These are phyloP conservation scores for Brachypteracias leptosomus DNA, from an alignment of 2,113 vertebrate species.

Conservation along the genomic window DNA sequence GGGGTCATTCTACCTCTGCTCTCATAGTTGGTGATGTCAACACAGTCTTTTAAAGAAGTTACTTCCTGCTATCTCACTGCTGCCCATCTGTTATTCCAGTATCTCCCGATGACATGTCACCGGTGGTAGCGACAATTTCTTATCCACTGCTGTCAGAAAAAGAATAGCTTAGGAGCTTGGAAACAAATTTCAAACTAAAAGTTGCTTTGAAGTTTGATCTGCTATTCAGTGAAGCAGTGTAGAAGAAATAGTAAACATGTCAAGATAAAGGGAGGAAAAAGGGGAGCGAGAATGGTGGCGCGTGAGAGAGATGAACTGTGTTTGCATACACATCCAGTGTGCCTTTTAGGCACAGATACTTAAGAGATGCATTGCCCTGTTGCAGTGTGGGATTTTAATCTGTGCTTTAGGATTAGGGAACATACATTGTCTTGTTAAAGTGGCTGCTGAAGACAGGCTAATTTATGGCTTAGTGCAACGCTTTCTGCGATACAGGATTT, in stretches of 20 bases:
- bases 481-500: not conserved
- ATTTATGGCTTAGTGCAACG: not conserved
- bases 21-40: slow-evolving; percentile 49
- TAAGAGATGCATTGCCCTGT: not conserved
- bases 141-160: slow-evolving; percentile 53
- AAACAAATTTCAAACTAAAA: slow-evolving; percentile 62
- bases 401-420: not conserved
- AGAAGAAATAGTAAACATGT: slow-evolving; percentile 50
- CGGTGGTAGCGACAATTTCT: slow-evolving; percentile 52
- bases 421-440: not conserved
- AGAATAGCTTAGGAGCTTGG: slow-evolving; percentile 45
- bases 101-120: slow-evolving; percentile 55
- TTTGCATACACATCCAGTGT: not conserved
- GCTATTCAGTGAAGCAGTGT: slow-evolving; percentile 26
- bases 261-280: slow-evolving; percentile 47
- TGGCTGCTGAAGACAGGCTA: not conserved
- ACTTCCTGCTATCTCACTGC: slow-evolving; percentile 43
- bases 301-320: not conserved
- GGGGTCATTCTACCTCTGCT: slow-evolving; percentile 35
- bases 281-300: not conserved
- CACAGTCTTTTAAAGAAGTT: slow-evolving; percentile 46
- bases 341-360: not conserved
- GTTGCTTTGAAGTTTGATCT: slow-evolving; percentile 68
- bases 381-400: not conserved
- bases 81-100: slow-evolving; percentile 59